Conservation (phyloP, 2,113 vertebrate genomes). For the Ceuthmochares aereus region DNA sequence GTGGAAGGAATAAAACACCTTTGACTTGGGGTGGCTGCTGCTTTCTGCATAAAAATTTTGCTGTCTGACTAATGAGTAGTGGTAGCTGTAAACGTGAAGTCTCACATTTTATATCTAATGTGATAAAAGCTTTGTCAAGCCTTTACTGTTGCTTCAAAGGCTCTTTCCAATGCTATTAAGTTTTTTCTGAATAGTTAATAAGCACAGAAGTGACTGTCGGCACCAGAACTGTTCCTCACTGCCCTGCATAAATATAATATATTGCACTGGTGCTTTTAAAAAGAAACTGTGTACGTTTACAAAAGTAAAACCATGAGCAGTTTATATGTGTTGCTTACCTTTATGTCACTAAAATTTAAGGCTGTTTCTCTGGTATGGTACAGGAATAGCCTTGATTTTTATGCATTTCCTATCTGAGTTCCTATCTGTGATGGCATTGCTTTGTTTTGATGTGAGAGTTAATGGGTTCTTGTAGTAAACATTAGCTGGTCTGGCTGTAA, state of each 20-base stretch:
- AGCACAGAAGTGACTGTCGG: slow-evolving; percentile 17
- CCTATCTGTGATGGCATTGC: neutral
- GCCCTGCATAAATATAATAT: neutral
- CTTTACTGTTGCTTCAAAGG: slow-evolving; percentile 32
- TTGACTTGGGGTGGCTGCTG: neutral
- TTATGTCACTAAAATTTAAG: neutral
- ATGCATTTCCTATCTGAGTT: neutral
- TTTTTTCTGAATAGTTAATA: slow-evolving; percentile 51
- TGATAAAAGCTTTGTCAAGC: slow-evolving; percentile 12
- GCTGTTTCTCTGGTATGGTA: neutral
- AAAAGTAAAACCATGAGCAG: neutral
- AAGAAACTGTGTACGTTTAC: neutral
- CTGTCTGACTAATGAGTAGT: neutral
- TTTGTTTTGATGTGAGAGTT: neutral
- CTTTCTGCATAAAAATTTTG: neutral
- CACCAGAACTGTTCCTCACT: neutral
- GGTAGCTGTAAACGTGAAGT: neutral
- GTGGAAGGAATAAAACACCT: neutral
- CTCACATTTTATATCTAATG: neutral
- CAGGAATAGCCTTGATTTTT: neutral
- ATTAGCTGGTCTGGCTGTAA: neutral
- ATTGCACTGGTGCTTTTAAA: neutral
- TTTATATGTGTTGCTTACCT: neutral
- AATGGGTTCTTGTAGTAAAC: neutral
- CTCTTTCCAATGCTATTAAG: neutral